These are phyloP conservation scores for Periophthalmus magnuspinnatus DNA, from an alignment of 2,797 vertebrate genomes.

Conservation along the genomic window DNA sequence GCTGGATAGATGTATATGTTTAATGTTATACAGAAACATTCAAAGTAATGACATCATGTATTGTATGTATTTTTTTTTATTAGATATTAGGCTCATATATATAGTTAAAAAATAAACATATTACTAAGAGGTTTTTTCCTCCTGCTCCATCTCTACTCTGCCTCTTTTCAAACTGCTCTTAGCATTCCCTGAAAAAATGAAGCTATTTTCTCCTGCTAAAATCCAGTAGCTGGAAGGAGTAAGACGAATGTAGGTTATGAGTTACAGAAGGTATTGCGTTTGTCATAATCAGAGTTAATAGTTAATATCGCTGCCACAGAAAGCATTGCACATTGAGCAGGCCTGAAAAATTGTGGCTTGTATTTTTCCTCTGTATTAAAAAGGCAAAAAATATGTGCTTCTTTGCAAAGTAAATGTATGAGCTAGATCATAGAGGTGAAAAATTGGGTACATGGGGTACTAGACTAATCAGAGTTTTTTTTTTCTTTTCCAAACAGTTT, in stretches of 20 bases:
- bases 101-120: no score
- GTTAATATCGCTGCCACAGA: conserved; percentile 5
- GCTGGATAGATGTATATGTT: no score
- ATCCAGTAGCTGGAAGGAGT: conserved; percentile 1
- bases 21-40: no score
- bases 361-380: background rate
- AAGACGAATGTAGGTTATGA: conserved; percentile 8
- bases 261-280: background rate
- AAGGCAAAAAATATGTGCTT: background rate
- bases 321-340: conserved; percentile 1
- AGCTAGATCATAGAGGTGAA: no score
- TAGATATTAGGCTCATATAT: no score
- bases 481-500: no score
- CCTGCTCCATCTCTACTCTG: background rate
- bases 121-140: background rate
- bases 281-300: background rate
- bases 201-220: background rate
- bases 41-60: no score
- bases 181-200: background rate
- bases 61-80: no score
- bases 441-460: no score
- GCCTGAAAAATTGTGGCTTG: background rate
- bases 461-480: no score
- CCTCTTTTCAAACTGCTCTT: background rate
- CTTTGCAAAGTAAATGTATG: background rate